These are phyloP conservation scores for Peromyscus nudipes DNA, from an alignment of 2,797 vertebrate genomes.

Conservation along the genomic window DNA sequence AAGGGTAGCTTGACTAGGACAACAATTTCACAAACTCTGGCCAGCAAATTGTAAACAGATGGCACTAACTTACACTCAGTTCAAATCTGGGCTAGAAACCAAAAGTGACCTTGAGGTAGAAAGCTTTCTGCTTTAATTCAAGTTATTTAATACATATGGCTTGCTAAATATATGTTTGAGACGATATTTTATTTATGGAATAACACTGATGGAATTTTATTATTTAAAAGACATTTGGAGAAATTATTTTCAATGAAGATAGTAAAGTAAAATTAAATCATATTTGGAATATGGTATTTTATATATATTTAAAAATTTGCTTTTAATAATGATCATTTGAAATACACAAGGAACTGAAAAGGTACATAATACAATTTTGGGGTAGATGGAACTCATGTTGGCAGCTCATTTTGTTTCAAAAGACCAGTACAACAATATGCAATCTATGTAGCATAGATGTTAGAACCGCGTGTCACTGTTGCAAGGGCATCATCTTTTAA, in stretches of 20 bases:
- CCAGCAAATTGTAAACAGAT: conserved; percentile 72
- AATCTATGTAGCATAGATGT: not conserved
- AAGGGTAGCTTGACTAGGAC: not conserved
- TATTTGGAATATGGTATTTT: not conserved
- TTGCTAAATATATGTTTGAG: not conserved
- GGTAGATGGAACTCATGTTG: not conserved
- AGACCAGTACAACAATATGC: not conserved
- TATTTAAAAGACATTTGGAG: not conserved
- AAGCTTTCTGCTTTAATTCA: not conserved
- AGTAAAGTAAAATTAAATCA: not conserved
- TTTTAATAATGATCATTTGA: not conserved
- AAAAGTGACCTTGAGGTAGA: conserved; percentile 66
- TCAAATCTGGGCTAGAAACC: conserved; percentile 75
- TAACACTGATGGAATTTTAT: not conserved
- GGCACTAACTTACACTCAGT: conserved; percentile 42
- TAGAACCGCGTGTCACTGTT: not conserved
- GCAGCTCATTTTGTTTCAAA: not conserved
- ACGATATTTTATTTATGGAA: not conserved
- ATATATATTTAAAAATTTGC: not conserved
- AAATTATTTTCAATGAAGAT: not conserved
- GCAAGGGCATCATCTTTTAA: not conserved
- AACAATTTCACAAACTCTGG: conserved; percentile 27
- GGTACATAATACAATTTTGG: not conserved
- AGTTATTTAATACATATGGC: not conserved
- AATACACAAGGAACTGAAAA: not conserved